Base-by-base conservation (phyloP, 2,888 invertebrate genomes). In the Morpho deidamia region DNA sequence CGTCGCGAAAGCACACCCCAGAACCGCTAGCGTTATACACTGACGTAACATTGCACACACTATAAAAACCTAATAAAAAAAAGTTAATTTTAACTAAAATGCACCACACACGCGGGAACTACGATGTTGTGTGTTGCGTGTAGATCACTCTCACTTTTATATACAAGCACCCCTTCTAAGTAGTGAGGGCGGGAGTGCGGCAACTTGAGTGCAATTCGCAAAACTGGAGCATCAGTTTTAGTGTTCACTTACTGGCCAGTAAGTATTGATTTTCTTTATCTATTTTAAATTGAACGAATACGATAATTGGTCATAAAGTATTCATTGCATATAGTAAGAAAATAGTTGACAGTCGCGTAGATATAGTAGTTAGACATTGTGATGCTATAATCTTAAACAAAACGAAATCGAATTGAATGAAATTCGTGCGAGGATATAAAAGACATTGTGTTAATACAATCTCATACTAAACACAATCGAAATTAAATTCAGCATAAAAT, bases 161-260 rank as follows among this genome's bases (percentile, higher is more conserved):
- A 89, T 88, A 88, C 71, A 72, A 71, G 58, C 85, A 86, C 81
- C 87, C 87, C 87, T 83, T 79, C 86, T 84, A 72, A 68, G 51
- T 56, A 56, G 54, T 53, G 68, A 71, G 71, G 74, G 83, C 74
- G 81, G 81, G 81, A 60, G 60, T 42, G 32, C 12, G 2, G 55
- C 49, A 42, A 12, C 37, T 45, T 43, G 55, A 50, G 48, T 32
- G 60, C 52, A 60, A 62, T 52, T 47, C 59, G 52, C 23, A 59
- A 65, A 64, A 63, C 63, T 68, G 53, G 62, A 59, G 51, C 59
- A 58, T 44, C 47, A 54, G 51, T 57, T 54, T 55, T 55, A 46
- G 51, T 54, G 35, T 50, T 50, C 34, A 53, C 56, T 38, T 12
- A 53, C 49, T 53, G 44, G 39, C 34, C 32, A n/a, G 46, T 53